Conservation (phyloP, 2,113 vertebrate species). For the Saimiri boliviensis region DNA sequence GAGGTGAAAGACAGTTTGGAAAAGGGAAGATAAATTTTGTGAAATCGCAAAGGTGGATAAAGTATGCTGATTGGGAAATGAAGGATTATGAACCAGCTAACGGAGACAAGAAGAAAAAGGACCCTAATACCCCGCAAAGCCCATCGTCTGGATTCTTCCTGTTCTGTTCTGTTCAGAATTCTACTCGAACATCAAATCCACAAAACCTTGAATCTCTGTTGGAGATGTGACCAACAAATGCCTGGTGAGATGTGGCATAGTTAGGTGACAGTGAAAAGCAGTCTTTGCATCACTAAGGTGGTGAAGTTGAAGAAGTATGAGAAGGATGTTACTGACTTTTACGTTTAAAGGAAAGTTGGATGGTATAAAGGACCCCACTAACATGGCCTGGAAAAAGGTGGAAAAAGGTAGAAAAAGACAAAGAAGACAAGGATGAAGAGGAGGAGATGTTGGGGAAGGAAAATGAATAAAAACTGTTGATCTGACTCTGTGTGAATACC, state of each 20-base stretch:
- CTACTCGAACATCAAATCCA: constrained; percentile 89
- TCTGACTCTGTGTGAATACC: constrained; percentile 84
- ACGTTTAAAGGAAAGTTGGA: constrained; percentile 89
- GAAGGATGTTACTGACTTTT: constrained; percentile 89
- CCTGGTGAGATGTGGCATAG: constrained; percentile 89
- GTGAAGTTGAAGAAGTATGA: constrained; percentile 91
- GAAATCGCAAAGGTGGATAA: constrained; percentile 90
- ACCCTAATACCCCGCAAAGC: background rate
- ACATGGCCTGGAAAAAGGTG: constrained; percentile 87
- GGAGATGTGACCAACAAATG: constrained; percentile 88
- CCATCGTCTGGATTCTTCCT: constrained; percentile 90
- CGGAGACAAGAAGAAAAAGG: constrained; percentile 89
- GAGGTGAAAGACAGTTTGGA: constrained; percentile 89
- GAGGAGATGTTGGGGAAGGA: constrained; percentile 83
- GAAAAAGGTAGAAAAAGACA: constrained; percentile 84
- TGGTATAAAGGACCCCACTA: constrained; percentile 82
- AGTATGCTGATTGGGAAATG: constrained; percentile 90
- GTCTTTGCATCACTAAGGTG: constrained; percentile 87
- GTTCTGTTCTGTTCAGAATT: constrained; percentile 92
- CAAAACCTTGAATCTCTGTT: constrained; percentile 82
- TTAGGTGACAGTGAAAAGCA: constrained; percentile 87
- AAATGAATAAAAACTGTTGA: constrained; percentile 84
- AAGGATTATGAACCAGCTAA: constrained; percentile 88
- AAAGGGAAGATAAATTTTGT: constrained; percentile 91
- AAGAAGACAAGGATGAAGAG: constrained; percentile 86